Base-by-base conservation (phyloP, 1,140 invertebrate species). In the Pseudomyrmex flavicornis region DNA sequence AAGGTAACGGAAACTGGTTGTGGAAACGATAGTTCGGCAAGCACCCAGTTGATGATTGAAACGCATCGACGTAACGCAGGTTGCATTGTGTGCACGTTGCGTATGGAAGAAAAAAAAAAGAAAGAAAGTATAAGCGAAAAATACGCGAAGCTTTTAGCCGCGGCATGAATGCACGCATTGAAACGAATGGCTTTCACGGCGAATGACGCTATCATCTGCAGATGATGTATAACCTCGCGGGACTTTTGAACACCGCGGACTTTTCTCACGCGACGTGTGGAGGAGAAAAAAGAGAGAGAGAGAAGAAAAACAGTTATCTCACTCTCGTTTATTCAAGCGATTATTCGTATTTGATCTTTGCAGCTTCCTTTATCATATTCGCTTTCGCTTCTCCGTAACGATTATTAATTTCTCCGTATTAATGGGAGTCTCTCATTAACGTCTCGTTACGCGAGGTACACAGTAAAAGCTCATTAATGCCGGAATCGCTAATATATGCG, bases 121-220 rank as follows among this genome's bases (percentile, higher is more conserved):
- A 50, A 69, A 62, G 76, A 63, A 84, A 46, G 22, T 72, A 20
- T 15, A 17, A 54, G 3, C 72, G 58, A 68, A 82, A 75, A 82
- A 80, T 65, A 46, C 63, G 77, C 84, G 59, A 82, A 79, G 79
- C 82, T 90, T 90, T 88, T 87, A 88, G 82, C 69, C 83, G 59
- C 59, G 48, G 74, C 56, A 88, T 90, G 90, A 90, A 90, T 89
- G 86, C 82, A 91, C 82, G 86, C 89, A 90, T 90, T 89, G 88
- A 91, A 90, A 89, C 84, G 88, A 88, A 89, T 90, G 77, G 75
- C 84, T 90, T 91, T 88, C 86, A 88, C 65, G 77, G 72, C 61
- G 46, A 82, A 65, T 58, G 61, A 84, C 85, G 84, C 86, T 90
- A 91, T 91, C 90, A 91, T 91, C 82, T 86, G 80, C 90, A 90